Evolutionary conservation across 2,888 invertebrate genomes (phyloP).

Genomic region (Acleris emargana): DNA sequence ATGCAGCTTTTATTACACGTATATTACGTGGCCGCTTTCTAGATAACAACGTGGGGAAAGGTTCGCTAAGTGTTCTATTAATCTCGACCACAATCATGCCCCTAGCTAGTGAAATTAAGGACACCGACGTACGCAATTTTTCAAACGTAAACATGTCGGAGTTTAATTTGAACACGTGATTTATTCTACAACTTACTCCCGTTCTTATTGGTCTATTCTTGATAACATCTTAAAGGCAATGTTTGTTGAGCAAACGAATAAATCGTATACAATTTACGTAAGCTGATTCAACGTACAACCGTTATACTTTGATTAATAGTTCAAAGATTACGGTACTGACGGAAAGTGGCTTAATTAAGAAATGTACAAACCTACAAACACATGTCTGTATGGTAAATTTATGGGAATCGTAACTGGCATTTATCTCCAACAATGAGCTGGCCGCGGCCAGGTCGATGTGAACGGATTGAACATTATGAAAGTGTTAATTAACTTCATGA

Average conservation of each 20-base stretch:
- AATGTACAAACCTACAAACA: conserved; percentile 14
- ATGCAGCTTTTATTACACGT: conserved; percentile 1
- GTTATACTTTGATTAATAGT: conserved; percentile 39
- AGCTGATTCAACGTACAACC: conserved; percentile 6
- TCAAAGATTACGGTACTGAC: conserved; percentile 18
- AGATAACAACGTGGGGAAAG: conserved; percentile 28
- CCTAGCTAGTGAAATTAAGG: conserved; percentile 23
- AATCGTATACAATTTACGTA: conserved; percentile 29
- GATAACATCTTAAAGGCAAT: conserved; percentile 26
- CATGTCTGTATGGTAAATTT: conserved; percentile 27
- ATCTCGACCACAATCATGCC: conserved; percentile 23
- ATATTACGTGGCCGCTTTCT: conserved; percentile 11
- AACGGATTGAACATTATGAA: conserved; percentile 14
- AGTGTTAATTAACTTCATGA: conserved; percentile 22
- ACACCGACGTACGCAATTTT: conserved; percentile 12
- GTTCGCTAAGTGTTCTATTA: conserved; percentile 26
- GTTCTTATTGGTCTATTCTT: conserved; percentile 15
- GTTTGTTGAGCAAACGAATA: conserved; percentile 31
- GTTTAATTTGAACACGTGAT: conserved; percentile 30
- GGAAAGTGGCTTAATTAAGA: conserved; percentile 32
- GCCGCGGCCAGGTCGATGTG: conserved; percentile 12
- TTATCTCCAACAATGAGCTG: conserved; percentile 17
- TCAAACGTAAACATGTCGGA: conserved; percentile 15
- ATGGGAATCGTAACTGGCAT: conserved; percentile 32
- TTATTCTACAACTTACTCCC: conserved; percentile 9